Conservation (phyloP, 2,113 vertebrate genomes). For the Phaetusa simplex region DNA sequence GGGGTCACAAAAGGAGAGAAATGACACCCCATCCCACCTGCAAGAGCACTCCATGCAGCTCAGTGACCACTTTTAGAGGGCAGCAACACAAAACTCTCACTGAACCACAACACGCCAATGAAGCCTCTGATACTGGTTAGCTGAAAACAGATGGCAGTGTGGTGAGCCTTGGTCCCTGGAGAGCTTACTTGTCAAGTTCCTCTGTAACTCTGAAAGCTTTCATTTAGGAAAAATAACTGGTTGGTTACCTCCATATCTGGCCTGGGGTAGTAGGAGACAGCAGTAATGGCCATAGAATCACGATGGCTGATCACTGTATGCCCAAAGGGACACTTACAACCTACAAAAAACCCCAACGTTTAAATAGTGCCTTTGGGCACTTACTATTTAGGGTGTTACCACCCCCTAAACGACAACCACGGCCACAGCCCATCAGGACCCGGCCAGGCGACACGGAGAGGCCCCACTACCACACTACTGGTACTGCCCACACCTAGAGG, state of each 20-base stretch:
- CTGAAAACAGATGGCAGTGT: neutral
- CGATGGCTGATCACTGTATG: accelerated
- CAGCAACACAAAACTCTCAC: neutral
- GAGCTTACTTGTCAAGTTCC: neutral
- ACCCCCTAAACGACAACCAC: accelerated
- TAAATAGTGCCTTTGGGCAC: accelerated
- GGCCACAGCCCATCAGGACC: neutral
- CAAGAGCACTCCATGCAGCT: neutral
- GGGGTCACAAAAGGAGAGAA: no score
- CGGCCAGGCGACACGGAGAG: accelerated
- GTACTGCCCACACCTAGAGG: accelerated
- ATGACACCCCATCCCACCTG: neutral
- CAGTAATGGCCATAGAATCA: accelerated
- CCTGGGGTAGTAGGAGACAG: neutral
- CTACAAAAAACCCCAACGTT: accelerated
- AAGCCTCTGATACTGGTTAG: neutral
- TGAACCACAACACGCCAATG: accelerated
- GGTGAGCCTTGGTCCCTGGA: neutral
- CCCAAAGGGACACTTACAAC: accelerated
- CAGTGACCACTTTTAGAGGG: accelerated
- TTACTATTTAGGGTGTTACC: accelerated
- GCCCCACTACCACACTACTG: accelerated
- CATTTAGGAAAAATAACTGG: neutral
- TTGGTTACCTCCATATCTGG: neutral
- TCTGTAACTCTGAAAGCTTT: no score